Base-by-base conservation (phyloP, 1,140 invertebrate genomes). In the Zaprionus kolodkinae region DNA sequence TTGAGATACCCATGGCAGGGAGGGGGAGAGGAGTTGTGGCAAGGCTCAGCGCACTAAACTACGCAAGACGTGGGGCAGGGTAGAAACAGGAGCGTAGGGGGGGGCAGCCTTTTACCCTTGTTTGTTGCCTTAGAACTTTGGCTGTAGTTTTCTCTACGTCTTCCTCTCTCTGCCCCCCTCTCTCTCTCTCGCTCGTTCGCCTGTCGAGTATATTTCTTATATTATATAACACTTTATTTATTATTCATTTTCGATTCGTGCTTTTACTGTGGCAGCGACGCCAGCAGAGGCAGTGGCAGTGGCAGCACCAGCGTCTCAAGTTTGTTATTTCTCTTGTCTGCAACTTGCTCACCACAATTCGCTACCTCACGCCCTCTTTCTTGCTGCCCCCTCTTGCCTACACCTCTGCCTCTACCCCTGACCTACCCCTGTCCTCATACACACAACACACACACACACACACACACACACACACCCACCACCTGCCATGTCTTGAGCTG, bases 151-250 rank as follows among this genome's bases (percentile, higher is more conserved):
- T 80, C 40, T 38, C 50, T 50, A 6, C 6, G 6, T 45, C n/a
- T 9, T 6, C 9, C 40, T 15, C n/a, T 1, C 40, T 10, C n/a
- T 17, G n/a, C 4, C 27, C 27, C 27, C 0, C 27, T 30, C 0
- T 3, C 1, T 6, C 38, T 40, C 38, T 13, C 40, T 43, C n/a
- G 40, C n/a, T 12, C 59, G 54, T 70, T 36, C 36, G 66, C 38
- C 17, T 27, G 36, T 52, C n/a, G 66, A 62, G 67, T 89, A 81
- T 85, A 89, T 89, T 89, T 89, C 85, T 89, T 89, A 89, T 89
- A 89, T 89, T 89, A 89, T 89, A 89, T 89, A 89, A 89, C 85
- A 89, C 85, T 89, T 89, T 89, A 89, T 89, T 89, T 89, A 89
- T 89, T 89, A 89, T 89, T 89, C 85, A 89, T 89, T 89, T 89